phyloP scores from a whole-genome alignment of 2,797 vertebrate species.

The Euphonia xanthogaster region DNA sequence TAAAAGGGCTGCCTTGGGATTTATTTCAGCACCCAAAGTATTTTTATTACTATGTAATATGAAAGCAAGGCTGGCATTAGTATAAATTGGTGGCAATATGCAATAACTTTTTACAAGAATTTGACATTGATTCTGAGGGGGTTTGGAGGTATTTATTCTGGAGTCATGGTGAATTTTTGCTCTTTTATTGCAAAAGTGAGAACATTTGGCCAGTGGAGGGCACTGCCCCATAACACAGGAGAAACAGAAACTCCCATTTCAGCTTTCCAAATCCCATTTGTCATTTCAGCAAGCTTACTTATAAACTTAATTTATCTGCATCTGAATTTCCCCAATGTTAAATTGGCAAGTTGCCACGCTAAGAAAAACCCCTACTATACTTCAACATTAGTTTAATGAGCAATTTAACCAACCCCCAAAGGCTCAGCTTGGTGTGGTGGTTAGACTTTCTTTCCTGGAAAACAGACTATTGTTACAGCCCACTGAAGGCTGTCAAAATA shows the following conservation, averaged over 20 bases:
- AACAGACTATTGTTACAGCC: neutral
- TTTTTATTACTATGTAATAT: neutral
- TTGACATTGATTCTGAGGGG: neutral
- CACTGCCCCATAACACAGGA: slow-evolving; percentile 22
- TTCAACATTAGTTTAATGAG: neutral
- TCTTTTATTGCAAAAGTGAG: neutral
- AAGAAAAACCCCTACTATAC: neutral
- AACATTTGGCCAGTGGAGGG: slow-evolving; percentile 50
- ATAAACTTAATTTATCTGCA: neutral
- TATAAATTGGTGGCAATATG: neutral
- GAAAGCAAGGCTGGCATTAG: neutral
- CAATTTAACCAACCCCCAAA: neutral
- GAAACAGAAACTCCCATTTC: neutral
- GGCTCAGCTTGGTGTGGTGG: neutral
- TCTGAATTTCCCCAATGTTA: neutral
- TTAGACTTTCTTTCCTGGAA: slow-evolving; percentile 3
- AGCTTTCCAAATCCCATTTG: neutral
- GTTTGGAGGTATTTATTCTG: neutral
- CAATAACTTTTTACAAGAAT: neutral
- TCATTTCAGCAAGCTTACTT: neutral
- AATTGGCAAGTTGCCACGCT: neutral
- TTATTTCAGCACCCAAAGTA: neutral
- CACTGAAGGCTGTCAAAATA: neutral
- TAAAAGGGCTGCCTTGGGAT: neutral
- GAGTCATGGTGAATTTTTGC: neutral